A percentile compares a stretch with the other conserved stretches of the same genome.
phyloP scores from a whole-genome alignment of 2,797 vertebrate genomes.

The Coranthus polyacanthus region DNA sequence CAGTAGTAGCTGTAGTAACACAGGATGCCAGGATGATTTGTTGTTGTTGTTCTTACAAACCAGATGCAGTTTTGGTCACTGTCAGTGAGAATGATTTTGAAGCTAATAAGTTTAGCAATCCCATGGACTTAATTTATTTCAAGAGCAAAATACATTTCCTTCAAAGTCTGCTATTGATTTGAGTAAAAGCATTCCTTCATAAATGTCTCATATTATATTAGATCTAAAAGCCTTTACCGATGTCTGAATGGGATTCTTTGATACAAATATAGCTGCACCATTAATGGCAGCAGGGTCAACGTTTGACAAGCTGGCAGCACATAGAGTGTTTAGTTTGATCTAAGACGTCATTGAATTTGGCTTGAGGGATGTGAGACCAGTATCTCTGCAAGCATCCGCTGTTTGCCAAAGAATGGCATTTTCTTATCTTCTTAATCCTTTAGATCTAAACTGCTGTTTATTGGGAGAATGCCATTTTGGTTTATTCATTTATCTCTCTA shows the following conservation, averaged over 20 bases:
- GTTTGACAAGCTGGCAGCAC: constrained; percentile 26
- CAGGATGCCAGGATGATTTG: no score
- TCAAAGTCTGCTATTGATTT: background rate
- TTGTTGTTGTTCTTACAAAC: background rate
- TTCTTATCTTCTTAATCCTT: constrained; percentile 22
- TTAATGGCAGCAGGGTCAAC: constrained; percentile 11
- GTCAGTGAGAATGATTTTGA: no score
- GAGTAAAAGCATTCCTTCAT: background rate
- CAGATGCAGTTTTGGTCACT: background rate
- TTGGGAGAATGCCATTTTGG: constrained; percentile 1
- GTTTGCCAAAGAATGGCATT: constrained; percentile 18
- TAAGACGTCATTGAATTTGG: background rate
- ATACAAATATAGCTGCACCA: constrained; percentile 7
- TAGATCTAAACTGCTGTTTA: constrained; percentile 15
- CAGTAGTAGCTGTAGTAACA: no score
- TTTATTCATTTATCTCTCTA: constrained; percentile 10
- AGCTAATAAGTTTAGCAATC: no score
- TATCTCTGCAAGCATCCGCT: constrained; percentile 23
- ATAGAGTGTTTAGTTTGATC: constrained; percentile 15
- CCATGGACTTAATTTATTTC: no score
- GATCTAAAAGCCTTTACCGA: background rate
- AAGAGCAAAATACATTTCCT: no score
- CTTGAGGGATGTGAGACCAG: constrained; percentile 10
- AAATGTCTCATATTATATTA: background rate
- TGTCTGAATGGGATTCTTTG: background rate